Percentiles rank a stretch among this genome's conserved stretches.
Conservation (phyloP, 2,113 vertebrate species). For the Phylloscopus trochiloides region DNA sequence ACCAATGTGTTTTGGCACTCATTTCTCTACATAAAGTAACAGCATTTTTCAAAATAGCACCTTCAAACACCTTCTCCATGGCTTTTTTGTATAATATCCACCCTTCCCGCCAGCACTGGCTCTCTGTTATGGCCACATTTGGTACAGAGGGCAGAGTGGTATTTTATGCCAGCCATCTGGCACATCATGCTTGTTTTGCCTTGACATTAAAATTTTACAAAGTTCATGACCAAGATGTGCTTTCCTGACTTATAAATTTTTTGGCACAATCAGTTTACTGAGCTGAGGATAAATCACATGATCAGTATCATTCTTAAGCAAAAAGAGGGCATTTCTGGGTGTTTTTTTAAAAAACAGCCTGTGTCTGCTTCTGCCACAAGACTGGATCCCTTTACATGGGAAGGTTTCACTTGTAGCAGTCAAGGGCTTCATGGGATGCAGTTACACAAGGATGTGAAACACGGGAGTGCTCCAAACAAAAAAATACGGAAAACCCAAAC, state of each 20-base stretch:
- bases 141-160: neutral
- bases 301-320: neutral
- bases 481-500: neutral
- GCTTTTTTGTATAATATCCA: neutral
- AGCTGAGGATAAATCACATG: neutral
- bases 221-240: neutral
- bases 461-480: neutral
- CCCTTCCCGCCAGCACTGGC: neutral
- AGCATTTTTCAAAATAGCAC: neutral
- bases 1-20: neutral
- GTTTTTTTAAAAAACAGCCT: neutral
- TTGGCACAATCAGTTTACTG: neutral
- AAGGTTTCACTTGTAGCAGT: neutral
- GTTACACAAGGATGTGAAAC: neutral
- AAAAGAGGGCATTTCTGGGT: neutral
- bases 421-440: neutral
- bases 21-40: neutral
- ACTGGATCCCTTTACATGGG: neutral
- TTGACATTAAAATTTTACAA: neutral
- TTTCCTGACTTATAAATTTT: neutral
- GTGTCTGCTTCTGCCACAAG: neutral
- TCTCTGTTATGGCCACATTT: neutral
- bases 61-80: neutral
- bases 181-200: neutral
- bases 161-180: neutral